phyloP scores from a whole-genome alignment of 2,797 vertebrate genomes.

The Poeciliopsis presidionis region DNA sequence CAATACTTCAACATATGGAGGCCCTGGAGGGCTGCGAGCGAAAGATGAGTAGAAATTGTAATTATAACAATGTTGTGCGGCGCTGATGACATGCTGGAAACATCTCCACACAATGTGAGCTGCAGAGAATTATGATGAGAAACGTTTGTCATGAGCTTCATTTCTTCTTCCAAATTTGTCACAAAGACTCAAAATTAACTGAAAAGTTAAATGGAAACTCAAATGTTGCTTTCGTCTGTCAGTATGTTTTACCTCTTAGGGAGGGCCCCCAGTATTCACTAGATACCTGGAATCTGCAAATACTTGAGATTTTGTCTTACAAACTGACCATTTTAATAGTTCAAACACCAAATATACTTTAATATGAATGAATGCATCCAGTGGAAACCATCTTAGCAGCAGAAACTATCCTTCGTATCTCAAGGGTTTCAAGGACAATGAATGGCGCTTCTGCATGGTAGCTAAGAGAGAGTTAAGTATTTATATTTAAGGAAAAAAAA shows the following conservation, averaged over 20 bases:
- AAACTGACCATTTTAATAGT: not conserved
- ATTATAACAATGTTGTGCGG: conserved; percentile 65
- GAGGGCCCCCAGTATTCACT: too few species aligned
- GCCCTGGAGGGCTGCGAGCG: conserved; percentile 52
- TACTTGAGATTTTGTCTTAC: not conserved
- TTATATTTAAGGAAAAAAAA: not conserved
- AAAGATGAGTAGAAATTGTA: conserved; percentile 54
- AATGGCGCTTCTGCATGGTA: not conserved
- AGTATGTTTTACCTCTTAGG: not conserved
- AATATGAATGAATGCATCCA: too few species aligned
- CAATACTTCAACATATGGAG: conserved; percentile 65
- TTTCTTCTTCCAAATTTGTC: not conserved
- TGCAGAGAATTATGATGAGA: conserved; percentile 21
- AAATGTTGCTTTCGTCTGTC: not conserved
- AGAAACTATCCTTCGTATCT: not conserved
- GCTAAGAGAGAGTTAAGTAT: not conserved
- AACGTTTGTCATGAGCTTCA: not conserved
- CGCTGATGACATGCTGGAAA: conserved; percentile 38
- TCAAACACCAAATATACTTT: too few species aligned
- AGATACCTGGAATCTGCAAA: not conserved
- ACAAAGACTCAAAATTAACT: not conserved
- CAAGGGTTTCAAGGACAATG: too few species aligned
- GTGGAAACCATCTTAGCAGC: not conserved
- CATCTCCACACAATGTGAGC: conserved; percentile 45
- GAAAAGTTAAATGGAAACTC: not conserved